These are phyloP conservation scores for Hyperoplus lanceolatus DNA, from an alignment of 2,797 vertebrate species.

Conservation along the genomic window DNA sequence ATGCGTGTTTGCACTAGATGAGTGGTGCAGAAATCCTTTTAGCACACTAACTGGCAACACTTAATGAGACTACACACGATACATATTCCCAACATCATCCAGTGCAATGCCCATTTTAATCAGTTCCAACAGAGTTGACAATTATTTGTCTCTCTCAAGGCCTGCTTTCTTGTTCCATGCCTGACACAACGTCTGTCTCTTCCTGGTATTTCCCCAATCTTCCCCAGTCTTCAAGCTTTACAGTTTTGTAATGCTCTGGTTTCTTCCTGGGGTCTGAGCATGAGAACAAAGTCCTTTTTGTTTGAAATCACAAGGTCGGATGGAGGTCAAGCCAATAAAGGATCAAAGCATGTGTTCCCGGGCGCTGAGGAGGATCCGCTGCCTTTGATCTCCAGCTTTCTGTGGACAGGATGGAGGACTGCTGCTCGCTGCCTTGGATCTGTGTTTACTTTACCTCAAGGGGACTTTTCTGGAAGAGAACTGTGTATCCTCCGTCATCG, in stretches of 20 bases:
- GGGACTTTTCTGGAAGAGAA: conserved; percentile 60
- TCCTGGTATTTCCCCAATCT: conserved; percentile 32
- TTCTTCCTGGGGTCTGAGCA: conserved; percentile 67
- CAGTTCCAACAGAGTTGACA: conserved; percentile 2
- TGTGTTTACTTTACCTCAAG: conserved; percentile 78
- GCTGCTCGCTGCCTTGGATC: conserved; percentile 70
- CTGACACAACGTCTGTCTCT: conserved; percentile 30
- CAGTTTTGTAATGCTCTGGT: conserved; percentile 52
- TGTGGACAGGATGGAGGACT: conserved; percentile 78
- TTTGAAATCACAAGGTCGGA: conserved; percentile 78
- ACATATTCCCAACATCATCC: not conserved
- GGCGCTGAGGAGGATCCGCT: conserved; percentile 66
- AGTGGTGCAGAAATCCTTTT: conserved; percentile 17
- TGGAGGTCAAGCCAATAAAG: conserved; percentile 80
- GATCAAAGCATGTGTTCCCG: conserved; percentile 83
- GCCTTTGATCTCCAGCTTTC: conserved; percentile 81
- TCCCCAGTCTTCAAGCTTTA: conserved; percentile 48
- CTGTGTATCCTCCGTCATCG: conserved; percentile 29
- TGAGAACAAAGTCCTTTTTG: conserved; percentile 78
- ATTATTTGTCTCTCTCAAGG: conserved; percentile 6
- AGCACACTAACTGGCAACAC: not conserved
- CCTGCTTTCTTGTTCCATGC: conserved; percentile 1
- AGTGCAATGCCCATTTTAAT: not conserved
- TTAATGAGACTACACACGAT: not conserved
- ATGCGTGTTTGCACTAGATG: not conserved